phyloP scores from a whole-genome alignment of 2,797 vertebrate species.

The Philypnodon macrostomus region DNA sequence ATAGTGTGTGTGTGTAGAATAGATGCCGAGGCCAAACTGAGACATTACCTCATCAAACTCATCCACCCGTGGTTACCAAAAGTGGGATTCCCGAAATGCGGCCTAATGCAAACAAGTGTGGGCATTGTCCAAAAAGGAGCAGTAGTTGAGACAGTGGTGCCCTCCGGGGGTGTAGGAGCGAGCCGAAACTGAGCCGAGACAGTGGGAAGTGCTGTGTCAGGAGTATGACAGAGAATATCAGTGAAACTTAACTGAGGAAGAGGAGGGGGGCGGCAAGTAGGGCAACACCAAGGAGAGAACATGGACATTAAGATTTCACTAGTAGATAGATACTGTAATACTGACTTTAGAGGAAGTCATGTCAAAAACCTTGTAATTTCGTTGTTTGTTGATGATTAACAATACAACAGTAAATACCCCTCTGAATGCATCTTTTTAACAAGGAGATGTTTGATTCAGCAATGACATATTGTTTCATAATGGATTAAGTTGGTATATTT shows the following conservation, averaged over 20 bases:
- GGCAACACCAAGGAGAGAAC: conserved; percentile 38
- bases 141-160: conserved; percentile 39
- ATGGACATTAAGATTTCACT: conserved; percentile 12
- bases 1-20: conserved; percentile 4
- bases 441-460: too few species aligned
- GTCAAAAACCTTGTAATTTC: too few species aligned
- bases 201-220: conserved; percentile 72
- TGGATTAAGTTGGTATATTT: too few species aligned
- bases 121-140: conserved; percentile 73
- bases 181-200: conserved; percentile 58
- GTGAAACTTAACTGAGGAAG: conserved; percentile 51
- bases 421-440: too few species aligned
- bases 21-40: conserved; percentile 59
- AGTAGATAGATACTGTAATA: conserved; percentile 14
- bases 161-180: conserved; percentile 37
- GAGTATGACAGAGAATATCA: conserved; percentile 67
- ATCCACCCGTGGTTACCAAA: conserved; percentile 74
- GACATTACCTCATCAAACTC: conserved; percentile 73
- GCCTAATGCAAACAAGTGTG: conserved; percentile 72
- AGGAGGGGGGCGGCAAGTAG: conserved; percentile 40
- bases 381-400: too few species aligned
- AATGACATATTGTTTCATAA: too few species aligned
- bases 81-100: conserved; percentile 76
- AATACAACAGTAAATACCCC: too few species aligned
- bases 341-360: too few species aligned